Evolutionary conservation across 2,113 vertebrate species (phyloP), one percentile per base, ranked within the genome.

Genomic region (Pachyramphus minor): DNA sequence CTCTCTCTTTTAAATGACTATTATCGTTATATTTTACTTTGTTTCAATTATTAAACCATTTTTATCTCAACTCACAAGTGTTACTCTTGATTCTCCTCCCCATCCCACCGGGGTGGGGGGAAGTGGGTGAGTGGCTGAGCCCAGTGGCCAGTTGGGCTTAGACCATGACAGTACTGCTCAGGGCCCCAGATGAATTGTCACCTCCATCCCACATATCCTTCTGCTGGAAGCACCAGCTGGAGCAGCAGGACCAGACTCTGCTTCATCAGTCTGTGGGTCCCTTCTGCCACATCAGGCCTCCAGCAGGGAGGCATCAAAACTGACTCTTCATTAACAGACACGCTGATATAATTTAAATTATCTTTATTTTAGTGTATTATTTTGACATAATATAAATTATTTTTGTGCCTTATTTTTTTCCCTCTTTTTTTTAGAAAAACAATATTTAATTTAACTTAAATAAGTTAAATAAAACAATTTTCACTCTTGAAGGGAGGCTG

Each of bases 401-500:
- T 19, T 4, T 41, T 14, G 2, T 24, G 19, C 68, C 50, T 24
- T 58, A 4, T 58, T n/a, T 24, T 35, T 12, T n/a, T 30, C 20
- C 39, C 71, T 76, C 41, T 11, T 10, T 11, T 58, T 89, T 85
- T 58, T 12, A 28, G 25, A 52, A 52, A 33, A 79, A 79, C 64
- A 55, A 78, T 69, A 91, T 2, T 89, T 73, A 69, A 7, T 80
- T 94, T 84, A 53, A 80, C 58, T 84, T 91, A 86, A 96, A 93
- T 96, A 96, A 93, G 53, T 91, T 93, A 91, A 93, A 94, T 94
- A 93, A 76, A 93, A 89, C 64, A 64, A 33, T 16, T 33, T n/a
- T 55, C 37, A 4, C 12, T 0, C 0, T 21, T 3, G 67, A 12
- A 45, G 44, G 67, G 35, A 17, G n/a, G 53, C 19, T 42, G 53